These are phyloP conservation scores for Griposia aprilina DNA, from an alignment of 2,888 invertebrate genomes.

Conservation along the genomic window DNA sequence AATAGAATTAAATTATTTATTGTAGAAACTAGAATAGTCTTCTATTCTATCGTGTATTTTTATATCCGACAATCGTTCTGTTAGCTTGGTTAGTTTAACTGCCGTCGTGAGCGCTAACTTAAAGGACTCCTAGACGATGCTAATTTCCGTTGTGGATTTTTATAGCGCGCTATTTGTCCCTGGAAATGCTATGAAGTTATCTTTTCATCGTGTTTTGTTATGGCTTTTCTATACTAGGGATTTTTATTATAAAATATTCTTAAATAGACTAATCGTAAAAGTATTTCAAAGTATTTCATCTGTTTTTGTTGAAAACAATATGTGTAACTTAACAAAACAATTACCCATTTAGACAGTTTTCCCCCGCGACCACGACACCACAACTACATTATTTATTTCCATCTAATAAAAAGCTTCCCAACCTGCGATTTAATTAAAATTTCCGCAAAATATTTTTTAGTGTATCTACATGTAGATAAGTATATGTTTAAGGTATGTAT, in stretches of 20 bases:
- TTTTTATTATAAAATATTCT: not conserved
- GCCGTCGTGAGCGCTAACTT: conserved; percentile 13
- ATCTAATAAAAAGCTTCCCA: not conserved
- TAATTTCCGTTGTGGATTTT: conserved; percentile 48
- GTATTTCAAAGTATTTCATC: not conserved
- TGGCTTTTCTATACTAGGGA: not conserved
- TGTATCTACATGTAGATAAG: no score
- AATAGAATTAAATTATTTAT: not conserved
- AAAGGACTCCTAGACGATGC: conserved; percentile 39
- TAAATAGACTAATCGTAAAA: not conserved
- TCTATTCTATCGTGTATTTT: conserved; percentile 8
- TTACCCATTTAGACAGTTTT: not conserved
- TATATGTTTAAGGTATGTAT: no score
- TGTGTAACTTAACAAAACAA: not conserved
- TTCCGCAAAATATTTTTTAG: not conserved
- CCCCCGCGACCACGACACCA: not conserved
- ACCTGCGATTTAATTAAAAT: not conserved
- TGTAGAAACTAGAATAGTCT: not conserved
- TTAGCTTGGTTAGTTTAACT: conserved; percentile 49
- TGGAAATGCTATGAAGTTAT: not conserved
- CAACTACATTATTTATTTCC: not conserved
- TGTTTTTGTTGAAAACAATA: not conserved
- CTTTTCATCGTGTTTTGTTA: not conserved
- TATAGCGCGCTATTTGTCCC: conserved; percentile 22
- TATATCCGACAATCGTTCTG: conserved; percentile 14